Evolutionary conservation across 2,888 invertebrate genomes (phyloP), one percentile per base, ranked within the genome.

Genomic region (Lepidocyrtoides sp.): DNA sequence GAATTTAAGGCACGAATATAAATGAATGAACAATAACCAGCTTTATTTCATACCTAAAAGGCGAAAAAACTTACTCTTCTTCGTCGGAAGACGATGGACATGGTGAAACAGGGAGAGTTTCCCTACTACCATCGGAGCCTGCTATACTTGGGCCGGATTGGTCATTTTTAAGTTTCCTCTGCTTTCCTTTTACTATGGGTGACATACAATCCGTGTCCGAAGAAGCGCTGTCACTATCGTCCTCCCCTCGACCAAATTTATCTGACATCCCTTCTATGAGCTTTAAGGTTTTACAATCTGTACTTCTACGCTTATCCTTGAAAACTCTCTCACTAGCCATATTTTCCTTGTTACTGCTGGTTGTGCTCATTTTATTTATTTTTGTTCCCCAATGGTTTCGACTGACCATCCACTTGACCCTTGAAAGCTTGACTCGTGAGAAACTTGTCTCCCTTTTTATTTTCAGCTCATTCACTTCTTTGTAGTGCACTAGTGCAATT

Each of bases 311-410:
- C 26, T 60, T 60, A 5, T 26, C 4, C 14, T 69, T n/a, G 29
- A 0, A 26, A 12, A 7, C 1, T 72, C 54, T 63, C 2, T 14
- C 14, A 32, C 29, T 17, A 0, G 29, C 1, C 8, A 32, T 20
- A 36, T 85, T 75, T 54, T 85, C 84, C 69, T 84, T 84, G 10
- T 84, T 69, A 23, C 69, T 84, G 8, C 48, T 69, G 0, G 69
- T 82, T 20, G 82, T 84, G 5, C 69, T 69, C 84, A 84, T 84
- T 17, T 12, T 82, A 5, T 32, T 23, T n/a, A n/a, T n/a, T n/a
- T n/a, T n/a, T n/a, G n/a, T n/a, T n/a, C n/a, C n/a, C n/a, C n/a
- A n/a, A n/a, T n/a, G n/a, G n/a, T n/a, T n/a, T n/a, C n/a, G n/a
- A n/a, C n/a, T n/a, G n/a, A n/a, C n/a, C n/a, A n/a, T n/a, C n/a